Evolutionary conservation across 64 coral and sea anemone species (phyloP), one percentile per base, ranked within the genome.

Genomic region (Stichodactyla mertensii): DNA sequence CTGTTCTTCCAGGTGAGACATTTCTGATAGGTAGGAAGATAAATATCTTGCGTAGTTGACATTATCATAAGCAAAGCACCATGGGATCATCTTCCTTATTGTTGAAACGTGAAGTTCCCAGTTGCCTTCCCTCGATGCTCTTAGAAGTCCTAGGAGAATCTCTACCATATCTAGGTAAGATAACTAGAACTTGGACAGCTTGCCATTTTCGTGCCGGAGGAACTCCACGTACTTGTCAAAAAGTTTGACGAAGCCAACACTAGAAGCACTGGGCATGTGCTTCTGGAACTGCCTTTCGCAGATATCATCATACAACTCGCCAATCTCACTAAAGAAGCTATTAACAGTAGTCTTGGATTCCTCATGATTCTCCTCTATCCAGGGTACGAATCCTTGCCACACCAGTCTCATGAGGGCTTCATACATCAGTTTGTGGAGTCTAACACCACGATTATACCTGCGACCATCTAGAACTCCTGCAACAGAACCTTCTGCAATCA

Each of bases 11-110:
- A 93, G 88, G 64, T 89, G 61, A 51, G 92, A 80, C 87, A 93
- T 89, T 57, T 93, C 87, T 8, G 55, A 64, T 10, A 87, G 20
- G n/a, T 94, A 88, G 26, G 79, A 55, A 16, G 57, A 82, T 18
- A 90, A 77, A 52, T 94, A 94, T 57, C 88, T 54, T 18, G 88
- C 88, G 86, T 94, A 94, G 22, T 90, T 94, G 3, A 88, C 16
- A 55, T 90, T 87, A 78, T 91, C 92, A 52, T 87, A 78, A 9
- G 88, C 85, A 80, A 94, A 94, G 61, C 88, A 91, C 92, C 92
- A 94, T 18, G 92, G 88, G 78, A 94, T 83, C 62, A 90, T 90
- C 28, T 84, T 16, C 36, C 84, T 87, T 27, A 94, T 55, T 45
- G 84, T 26, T 64, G 92, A 80, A 51, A 90, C 55, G 77, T 94